phyloP scores from a whole-genome alignment of 2,797 vertebrate genomes.

The Melanotaenia parkinsoni region DNA sequence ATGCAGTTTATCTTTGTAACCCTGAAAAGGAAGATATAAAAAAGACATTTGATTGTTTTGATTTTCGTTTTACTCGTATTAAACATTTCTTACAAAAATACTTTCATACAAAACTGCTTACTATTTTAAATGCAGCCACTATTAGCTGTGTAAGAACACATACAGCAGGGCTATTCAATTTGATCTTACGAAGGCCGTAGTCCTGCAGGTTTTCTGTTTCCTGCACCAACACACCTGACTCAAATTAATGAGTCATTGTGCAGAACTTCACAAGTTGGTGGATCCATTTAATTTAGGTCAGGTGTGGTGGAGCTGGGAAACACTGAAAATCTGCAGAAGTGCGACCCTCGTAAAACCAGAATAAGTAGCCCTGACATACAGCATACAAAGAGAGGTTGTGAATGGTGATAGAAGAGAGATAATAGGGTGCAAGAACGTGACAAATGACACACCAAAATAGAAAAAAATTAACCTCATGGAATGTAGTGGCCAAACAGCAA shows the following conservation, averaged over 20 bases:
- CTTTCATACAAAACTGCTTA: constrained; percentile 45
- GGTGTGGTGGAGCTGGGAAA: no score
- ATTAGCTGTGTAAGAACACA: constrained; percentile 23
- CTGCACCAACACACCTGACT: no score
- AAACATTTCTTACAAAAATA: constrained; percentile 65
- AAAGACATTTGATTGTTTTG: not conserved
- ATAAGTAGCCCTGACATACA: not conserved
- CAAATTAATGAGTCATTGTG: no score
- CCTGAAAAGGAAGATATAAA: not conserved
- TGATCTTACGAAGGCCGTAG: no score
- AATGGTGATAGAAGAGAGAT: constrained; percentile 4
- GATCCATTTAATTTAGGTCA: no score
- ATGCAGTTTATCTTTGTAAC: not conserved
- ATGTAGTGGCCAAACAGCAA: constrained; percentile 1
- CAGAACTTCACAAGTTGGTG: no score
- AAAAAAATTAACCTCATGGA: not conserved
- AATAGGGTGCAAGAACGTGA: not conserved
- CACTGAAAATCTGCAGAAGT: no score
- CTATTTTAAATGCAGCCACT: constrained; percentile 19
- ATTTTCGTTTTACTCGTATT: constrained; percentile 26
- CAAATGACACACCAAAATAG: not conserved
- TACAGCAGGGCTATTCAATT: no score
- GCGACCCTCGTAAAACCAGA: no score
- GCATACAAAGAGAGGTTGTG: constrained; percentile 9
- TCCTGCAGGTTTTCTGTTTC: no score